These are phyloP conservation scores for Brachyhypopomus occidentalis DNA, from an alignment of 2,113 vertebrate species.

Conservation along the genomic window DNA sequence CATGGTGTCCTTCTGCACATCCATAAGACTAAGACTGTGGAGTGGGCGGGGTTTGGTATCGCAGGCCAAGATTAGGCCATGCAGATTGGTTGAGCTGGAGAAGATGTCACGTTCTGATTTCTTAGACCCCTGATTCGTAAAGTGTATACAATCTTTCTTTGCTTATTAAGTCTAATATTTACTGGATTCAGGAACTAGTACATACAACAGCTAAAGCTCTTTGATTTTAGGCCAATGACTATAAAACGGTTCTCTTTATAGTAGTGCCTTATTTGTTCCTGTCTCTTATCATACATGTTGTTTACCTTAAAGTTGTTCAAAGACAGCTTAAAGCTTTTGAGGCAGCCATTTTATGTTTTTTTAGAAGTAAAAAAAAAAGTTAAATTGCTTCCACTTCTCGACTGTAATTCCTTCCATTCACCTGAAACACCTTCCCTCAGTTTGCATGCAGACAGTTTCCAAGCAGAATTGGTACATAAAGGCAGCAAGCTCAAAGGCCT, in stretches of 20 bases:
- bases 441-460: slow-evolving; percentile 14
- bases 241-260: not conserved
- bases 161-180: too few species aligned
- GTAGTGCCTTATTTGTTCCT: not conserved
- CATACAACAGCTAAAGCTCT: too few species aligned
- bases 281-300: not conserved
- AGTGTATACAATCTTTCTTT: too few species aligned
- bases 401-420: not conserved
- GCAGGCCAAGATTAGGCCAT: slow-evolving; percentile 59
- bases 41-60: slow-evolving; percentile 51
- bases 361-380: not conserved
- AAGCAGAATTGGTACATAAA: slow-evolving; percentile 31
- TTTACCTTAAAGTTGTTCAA: not conserved
- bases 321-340: not conserved
- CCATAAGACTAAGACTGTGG: slow-evolving; percentile 61
- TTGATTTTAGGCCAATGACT: not conserved
- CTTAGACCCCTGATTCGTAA: not conserved
- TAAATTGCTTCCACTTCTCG: not conserved
- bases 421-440: not conserved
- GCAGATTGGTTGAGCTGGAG: not conserved
- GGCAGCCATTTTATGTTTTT: not conserved
- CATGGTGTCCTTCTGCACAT: slow-evolving; percentile 67
- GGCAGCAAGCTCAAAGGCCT: slow-evolving; percentile 62
- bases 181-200: too few species aligned
- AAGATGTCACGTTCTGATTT: not conserved